Base-by-base conservation (phyloP, 2,888 invertebrate genomes). In the Copidosoma aretas region DNA sequence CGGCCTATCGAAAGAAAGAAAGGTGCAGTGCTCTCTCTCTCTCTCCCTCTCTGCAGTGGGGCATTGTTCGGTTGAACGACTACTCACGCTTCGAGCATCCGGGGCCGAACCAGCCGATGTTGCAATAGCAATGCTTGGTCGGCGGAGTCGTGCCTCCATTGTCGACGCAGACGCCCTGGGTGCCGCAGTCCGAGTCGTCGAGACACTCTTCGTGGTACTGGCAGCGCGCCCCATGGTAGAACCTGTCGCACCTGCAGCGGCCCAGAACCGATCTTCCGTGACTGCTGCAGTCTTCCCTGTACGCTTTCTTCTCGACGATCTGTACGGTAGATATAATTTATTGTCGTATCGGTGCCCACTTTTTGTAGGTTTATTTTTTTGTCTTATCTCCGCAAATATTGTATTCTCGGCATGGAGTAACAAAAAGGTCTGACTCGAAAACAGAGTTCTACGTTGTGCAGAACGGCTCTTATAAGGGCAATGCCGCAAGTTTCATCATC, bases 201-300 rank as follows among this genome's bases (percentile, higher is more conserved):
- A 88, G 85, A 80, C 98, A 98, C 81, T 97, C 97, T 80, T 97
- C 95, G 71, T 88, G 86, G 84, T 91, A 95, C 86, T 97, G 95
- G 80, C 97, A 98, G 39, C 90, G 88, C 0, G 90, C 80, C 0
- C 97, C 97, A 73, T 91, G 91, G 84, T 90, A 93, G 77, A 93
- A 87, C 78, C 91, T 88, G 81, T 92, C 91, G 81, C 94, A 94
- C 79, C 92, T 92, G 79, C 94, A 94, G 43, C 92, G 88, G 4
- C 90, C 91, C 49, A 91, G 86, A 78, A 91, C 89, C 85, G 90
- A 90, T 84, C 90, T 90, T 4, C 97, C 97, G 79, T 93, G 91
- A 1, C 92, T 91, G 60, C 92, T 93, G 81, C 97, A 97, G 1
- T 89, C 89, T 84, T 95, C 95, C 73, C 90, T 89, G 84, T 91